Base-by-base conservation (phyloP, 2,888 invertebrate species). In the Tyria jacobaeae region DNA sequence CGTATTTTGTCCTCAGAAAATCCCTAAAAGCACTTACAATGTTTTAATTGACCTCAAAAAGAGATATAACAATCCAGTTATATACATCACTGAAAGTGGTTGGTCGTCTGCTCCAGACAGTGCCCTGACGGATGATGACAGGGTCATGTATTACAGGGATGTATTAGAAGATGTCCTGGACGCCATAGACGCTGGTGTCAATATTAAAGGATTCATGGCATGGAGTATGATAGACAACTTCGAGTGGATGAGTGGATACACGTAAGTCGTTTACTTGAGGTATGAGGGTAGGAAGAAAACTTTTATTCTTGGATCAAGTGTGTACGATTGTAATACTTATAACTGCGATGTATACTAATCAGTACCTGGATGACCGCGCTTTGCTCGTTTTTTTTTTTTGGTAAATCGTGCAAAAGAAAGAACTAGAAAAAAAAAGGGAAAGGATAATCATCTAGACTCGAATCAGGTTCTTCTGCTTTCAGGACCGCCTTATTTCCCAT, bases 151-250 rank as follows among this genome's bases (percentile, higher is more conserved):
- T 80, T 86, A 91, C 59, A 83, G 92, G 62, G 83, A 85, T 0
- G 90, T 94, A 10, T 76, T 95, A 59, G 85, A 89, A 49, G 90
- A 88, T 62, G 80, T 91, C 1, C 70, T 94, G 34, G 86, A 94
- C 39, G 84, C 88, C 0, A 70, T 95, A 14, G 90, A 94, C 6
- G 93, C 89, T 27, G 94, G 93, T 0, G 57, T 73, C 0, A 68
- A 71, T 4, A 52, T 95, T 0, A 78, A 73, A 39, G 95, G 95
- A 0, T 96, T 95, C 73, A 94, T 95, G 0, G 93, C 92, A 0
- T 96, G 96, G 96, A 95, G 95, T 54, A 83, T 96, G 0, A 89
- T 96, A 89, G 96, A 96, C 71, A 96, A 95, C 71, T 94, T 96
- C 44, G 96, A 96, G 76, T 96, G 96, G 96, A 80, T 79, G 1